Evolutionary conservation across 2,888 invertebrate species (phyloP).

Genomic region (Agriopis leucophaearia): DNA sequence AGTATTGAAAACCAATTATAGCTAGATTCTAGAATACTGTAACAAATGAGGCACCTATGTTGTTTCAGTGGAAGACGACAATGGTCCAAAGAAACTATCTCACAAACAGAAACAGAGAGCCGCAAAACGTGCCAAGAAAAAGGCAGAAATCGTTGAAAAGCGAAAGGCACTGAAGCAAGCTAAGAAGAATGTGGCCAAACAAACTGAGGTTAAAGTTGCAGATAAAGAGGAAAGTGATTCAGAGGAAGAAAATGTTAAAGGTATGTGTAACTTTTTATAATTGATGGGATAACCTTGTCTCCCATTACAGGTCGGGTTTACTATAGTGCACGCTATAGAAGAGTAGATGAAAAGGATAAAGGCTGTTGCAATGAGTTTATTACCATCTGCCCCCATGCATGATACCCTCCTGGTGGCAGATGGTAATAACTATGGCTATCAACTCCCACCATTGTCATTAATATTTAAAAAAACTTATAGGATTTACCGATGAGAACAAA

Average conservation of each 20-base stretch:
- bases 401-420: no score
- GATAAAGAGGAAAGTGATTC: constrained; percentile 61
- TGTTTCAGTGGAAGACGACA: constrained; percentile 80
- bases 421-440: no score
- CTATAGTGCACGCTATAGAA: no score
- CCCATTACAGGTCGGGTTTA: no score
- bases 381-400: no score
- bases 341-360: no score
- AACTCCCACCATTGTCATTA: not conserved
- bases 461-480: constrained; percentile 57
- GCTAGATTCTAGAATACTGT: not conserved
- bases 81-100: constrained; percentile 86
- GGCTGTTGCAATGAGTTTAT: no score
- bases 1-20: not conserved
- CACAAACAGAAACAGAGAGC: constrained; percentile 90
- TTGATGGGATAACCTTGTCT: no score
- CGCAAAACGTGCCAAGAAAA: constrained; percentile 87
- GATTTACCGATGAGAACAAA: constrained; percentile 90
- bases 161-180: constrained; percentile 73
- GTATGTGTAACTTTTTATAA: constrained; percentile 44
- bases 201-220: constrained; percentile 58
- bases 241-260: constrained; percentile 67
- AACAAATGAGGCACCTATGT: not conserved
- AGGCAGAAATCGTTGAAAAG: constrained; percentile 76
- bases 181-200: constrained; percentile 74